Conservation (phyloP, 1,140 invertebrate species). For the Heliconius hermathena region DNA sequence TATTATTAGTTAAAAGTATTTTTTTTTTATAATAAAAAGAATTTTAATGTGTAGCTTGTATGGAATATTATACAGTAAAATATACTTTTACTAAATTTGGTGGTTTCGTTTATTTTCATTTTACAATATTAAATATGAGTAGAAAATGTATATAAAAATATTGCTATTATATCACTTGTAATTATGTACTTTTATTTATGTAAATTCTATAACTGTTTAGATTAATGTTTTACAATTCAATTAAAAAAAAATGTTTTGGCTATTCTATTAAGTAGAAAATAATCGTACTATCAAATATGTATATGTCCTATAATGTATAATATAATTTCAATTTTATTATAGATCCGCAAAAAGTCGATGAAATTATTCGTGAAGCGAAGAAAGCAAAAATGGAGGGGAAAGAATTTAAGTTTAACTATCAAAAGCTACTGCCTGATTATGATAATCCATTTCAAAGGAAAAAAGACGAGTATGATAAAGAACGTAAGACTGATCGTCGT, state of each 20-base stretch:
- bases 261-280: not conserved
- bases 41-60: too few relatives aligned
- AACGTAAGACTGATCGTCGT: slow-evolving; percentile 39
- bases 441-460: slow-evolving; percentile 76
- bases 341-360: slow-evolving; percentile 73
- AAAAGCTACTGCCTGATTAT: slow-evolving; percentile 69
- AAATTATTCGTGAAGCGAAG: slow-evolving; percentile 72
- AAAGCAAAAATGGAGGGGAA: slow-evolving; percentile 68
- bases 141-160: not conserved
- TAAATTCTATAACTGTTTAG: not conserved
- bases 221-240: not conserved
- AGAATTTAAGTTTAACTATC: slow-evolving; percentile 73
- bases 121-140: not conserved
- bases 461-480: slow-evolving; percentile 53
- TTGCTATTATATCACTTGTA: not conserved
- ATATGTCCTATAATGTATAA: not conserved
- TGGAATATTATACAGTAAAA: too few relatives aligned
- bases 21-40: too few relatives aligned
- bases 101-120: not conserved
- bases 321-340: slow-evolving; percentile 39
- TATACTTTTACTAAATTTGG: too few relatives aligned
- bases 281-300: slow-evolving; percentile 3
- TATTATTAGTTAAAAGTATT: too few relatives aligned
- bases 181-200: not conserved
- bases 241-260: not conserved